Conservation (phyloP, 1,140 invertebrate species). For the Rhynchophorus ferrugineus region DNA sequence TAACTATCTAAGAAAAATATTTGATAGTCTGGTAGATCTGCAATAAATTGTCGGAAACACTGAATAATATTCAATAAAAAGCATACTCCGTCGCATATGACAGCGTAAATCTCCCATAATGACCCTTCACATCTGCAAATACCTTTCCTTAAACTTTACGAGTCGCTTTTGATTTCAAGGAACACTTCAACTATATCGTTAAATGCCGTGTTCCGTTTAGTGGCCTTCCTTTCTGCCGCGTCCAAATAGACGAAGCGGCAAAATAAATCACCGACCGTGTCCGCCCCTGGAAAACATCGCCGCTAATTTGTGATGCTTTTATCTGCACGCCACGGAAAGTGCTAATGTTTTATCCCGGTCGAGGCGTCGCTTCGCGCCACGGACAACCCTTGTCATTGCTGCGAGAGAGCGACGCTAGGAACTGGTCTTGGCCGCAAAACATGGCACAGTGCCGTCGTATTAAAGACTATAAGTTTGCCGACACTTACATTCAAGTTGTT, state of each 20-base stretch:
- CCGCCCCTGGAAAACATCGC: constrained; percentile 24
- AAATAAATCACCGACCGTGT: constrained; percentile 19
- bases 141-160: constrained; percentile 15
- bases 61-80: too few relatives aligned
- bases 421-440: constrained; percentile 5
- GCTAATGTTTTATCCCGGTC: constrained; percentile 33
- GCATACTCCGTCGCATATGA: constrained; percentile 1
- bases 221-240: constrained; percentile 6
- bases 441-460: constrained; percentile 1
- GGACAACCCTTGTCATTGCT: constrained; percentile 29
- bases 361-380: constrained; percentile 25
- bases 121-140: constrained; percentile 12
- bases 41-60: too few relatives aligned
- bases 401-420: not conserved
- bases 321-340: constrained; percentile 33
- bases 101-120: constrained; percentile 15
- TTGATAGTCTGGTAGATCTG: too few relatives aligned
- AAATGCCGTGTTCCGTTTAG: constrained; percentile 17
- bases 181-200: constrained; percentile 9
- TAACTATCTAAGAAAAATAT: too few relatives aligned
- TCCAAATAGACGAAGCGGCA: constrained; percentile 15
- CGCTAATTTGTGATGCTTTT: constrained; percentile 37
- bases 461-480: too few relatives aligned
- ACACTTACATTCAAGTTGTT: too few relatives aligned
- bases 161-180: constrained; percentile 16